A percentile compares a stretch with the other conserved stretches of the same genome.
Conservation (phyloP, 2,113 vertebrate species). For the Saccopteryx leptura region DNA sequence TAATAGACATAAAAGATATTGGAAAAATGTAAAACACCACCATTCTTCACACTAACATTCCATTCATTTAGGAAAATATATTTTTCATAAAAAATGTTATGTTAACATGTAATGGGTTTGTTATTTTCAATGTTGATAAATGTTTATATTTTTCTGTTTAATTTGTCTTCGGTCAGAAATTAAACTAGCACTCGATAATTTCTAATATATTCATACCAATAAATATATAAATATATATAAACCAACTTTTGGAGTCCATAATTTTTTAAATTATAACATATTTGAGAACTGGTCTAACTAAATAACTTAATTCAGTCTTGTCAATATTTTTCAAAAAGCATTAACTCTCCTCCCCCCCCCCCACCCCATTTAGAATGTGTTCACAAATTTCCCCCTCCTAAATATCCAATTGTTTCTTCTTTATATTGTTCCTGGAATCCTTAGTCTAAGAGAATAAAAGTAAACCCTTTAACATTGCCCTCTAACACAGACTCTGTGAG, state of each 20-base stretch:
- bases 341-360: background rate
- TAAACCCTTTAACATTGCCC: background rate
- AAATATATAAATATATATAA: background rate
- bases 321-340: slow-evolving; percentile 18
- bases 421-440: slow-evolving; percentile 13
- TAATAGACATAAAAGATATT: slow-evolving; percentile 12
- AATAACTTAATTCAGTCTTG: slow-evolving; percentile 23
- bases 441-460: slow-evolving; percentile 18
- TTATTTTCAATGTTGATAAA: slow-evolving; percentile 34
- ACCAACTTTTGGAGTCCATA: background rate
- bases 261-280: background rate
- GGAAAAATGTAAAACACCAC: slow-evolving; percentile 52
- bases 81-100: slow-evolving; percentile 29
- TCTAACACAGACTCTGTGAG: background rate
- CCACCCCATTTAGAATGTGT: background rate
- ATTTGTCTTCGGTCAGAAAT: background rate
- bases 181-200: background rate
- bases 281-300: background rate
- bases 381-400: background rate
- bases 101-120: background rate
- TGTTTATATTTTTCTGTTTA: background rate
- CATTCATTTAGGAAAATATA: slow-evolving; percentile 38
- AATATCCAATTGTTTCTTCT: background rate
- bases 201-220: background rate
- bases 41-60: slow-evolving; percentile 36